Evolutionary conservation across 2,113 vertebrate genomes (phyloP).

Genomic region (Carassius gibelio): DNA sequence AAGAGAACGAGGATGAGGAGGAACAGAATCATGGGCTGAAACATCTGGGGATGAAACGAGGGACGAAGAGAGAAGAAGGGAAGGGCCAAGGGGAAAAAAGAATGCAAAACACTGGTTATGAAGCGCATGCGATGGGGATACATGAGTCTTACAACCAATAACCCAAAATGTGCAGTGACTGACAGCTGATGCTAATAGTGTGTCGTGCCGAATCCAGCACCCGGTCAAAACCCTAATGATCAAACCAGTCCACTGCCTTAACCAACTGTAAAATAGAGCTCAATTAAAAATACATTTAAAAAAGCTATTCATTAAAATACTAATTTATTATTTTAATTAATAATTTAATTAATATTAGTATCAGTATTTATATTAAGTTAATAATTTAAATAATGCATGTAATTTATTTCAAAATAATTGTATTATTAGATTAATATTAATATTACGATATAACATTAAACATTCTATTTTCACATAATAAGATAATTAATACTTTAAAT

Average conservation of each 20-base stretch:
- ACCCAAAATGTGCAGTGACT: slow-evolving; percentile 73
- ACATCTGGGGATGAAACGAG: slow-evolving; percentile 81
- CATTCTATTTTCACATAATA: background rate
- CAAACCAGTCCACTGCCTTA: background rate
- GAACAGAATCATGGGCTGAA: slow-evolving; percentile 91
- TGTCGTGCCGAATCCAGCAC: slow-evolving; percentile 6
- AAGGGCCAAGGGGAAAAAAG: slow-evolving; percentile 70
- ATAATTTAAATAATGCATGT: background rate
- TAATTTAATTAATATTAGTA: background rate
- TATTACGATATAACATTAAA: background rate
- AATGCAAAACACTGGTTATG: slow-evolving; percentile 91
- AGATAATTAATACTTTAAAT: background rate
- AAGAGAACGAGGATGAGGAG: slow-evolving; percentile 87
- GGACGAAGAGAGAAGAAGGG: slow-evolving; percentile 41
- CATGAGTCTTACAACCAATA: slow-evolving; percentile 87
- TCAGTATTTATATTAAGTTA: background rate
- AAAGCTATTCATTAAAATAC: background rate
- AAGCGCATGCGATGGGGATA: slow-evolving; percentile 95
- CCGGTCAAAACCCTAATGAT: background rate
- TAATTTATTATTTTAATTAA: background rate
- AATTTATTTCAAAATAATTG: background rate
- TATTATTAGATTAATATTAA: background rate
- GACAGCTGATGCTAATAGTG: slow-evolving; percentile 16
- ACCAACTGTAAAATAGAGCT: background rate
- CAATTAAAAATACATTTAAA: background rate